phyloP scores from a whole-genome alignment of 2,888 invertebrate genomes.

The Machimus atricapillus region DNA sequence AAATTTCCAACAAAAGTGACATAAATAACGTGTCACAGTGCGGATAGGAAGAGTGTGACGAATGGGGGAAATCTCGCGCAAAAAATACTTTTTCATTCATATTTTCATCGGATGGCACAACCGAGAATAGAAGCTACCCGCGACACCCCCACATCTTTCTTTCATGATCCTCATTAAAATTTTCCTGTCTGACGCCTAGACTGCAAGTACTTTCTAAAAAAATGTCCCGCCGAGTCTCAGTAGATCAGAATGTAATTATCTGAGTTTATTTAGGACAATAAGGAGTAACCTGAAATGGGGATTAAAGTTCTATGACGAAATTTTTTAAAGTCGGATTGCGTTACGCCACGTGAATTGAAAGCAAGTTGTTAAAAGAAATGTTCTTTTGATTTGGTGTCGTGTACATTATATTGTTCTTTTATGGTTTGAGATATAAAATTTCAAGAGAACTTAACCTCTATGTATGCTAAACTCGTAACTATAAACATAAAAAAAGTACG shows the following conservation, averaged over 20 bases:
- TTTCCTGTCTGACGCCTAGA: background rate
- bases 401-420: no score
- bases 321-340: background rate
- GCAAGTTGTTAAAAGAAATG: background rate
- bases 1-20: background rate
- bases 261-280: slow-evolving; percentile 29
- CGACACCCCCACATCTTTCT: background rate
- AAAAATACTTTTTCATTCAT: background rate
- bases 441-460: no score
- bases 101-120: background rate
- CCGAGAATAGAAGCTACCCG: background rate
- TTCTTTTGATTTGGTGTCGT: background rate
- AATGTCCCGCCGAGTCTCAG: background rate
- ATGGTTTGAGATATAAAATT: no score
- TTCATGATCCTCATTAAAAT: slow-evolving; percentile 17
- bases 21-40: slow-evolving; percentile 1
- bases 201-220: background rate
- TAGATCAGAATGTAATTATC: slow-evolving; percentile 35
- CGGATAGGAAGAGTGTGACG: background rate
- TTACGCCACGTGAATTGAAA: background rate
- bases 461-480: no score
- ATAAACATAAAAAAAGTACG: no score
- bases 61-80: background rate
- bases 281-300: background rate
- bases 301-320: background rate